Base-by-base conservation (phyloP, 2,797 vertebrate genomes). In the Mionectes olivaceus region DNA sequence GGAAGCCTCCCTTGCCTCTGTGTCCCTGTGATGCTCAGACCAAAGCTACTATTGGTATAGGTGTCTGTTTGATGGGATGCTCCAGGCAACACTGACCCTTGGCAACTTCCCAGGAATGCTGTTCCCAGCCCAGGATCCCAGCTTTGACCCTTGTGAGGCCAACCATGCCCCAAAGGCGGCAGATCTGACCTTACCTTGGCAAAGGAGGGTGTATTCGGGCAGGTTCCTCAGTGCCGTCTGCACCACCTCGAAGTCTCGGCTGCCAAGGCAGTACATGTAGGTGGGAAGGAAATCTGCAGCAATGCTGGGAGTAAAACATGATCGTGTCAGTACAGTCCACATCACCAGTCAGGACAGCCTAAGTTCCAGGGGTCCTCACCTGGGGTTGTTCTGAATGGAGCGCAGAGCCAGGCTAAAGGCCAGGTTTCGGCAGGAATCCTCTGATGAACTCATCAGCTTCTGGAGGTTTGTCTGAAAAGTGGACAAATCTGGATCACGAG, bases 241-340 rank as follows among this genome's bases (percentile, higher is more conserved):
- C 18, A 99, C 98, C 93, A 99, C 99, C 85, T 99, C 99, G 3
- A 99, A 99, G 98, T 99, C 99, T 11, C 99, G 98, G 77, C 99
- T 99, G 77, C 99, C 99, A 69, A 99, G 98, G 80, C 99, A 99
- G 98, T 99, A 99, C 99, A 99, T 99, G 98, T 99, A 99, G 1
- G 99, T 99, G 43, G 99, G 99, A 83, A 99, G 98, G 97, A 99
- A 99, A 90, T 99, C 99, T 5, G 98, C 98, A 7, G 99, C 99
- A 75, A 99, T 97, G 96, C 99, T 99, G 94, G 22, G 60, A 85
- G 30, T 83, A 93, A 82, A 81, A 80, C 27, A 19, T 1, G 11
- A 28, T 1, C 69, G 37, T 3, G 63, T 94, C 46, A 93, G 59
- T 7, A 24, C 4, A 95, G 41, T 8, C 37, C 77, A 64, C 28